Conservation (phyloP, 2,113 vertebrate species). For the Erythrocercus mccallii region DNA sequence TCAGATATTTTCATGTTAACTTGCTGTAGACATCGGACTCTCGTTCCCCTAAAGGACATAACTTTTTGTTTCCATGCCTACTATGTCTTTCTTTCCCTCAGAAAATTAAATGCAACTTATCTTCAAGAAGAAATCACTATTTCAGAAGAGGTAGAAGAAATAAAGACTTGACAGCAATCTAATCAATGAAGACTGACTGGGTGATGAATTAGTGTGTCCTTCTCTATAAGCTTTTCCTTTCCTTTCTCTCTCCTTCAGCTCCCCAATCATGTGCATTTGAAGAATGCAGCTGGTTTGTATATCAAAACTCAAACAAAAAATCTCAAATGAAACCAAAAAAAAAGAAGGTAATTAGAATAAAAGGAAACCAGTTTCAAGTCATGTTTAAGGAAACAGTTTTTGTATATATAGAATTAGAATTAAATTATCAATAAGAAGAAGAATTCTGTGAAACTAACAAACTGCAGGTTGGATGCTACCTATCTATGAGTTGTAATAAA, state of each 20-base stretch:
- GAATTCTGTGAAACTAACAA: background rate
- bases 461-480: background rate
- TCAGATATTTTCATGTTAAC: background rate
- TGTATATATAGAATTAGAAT: background rate
- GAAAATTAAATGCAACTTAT: background rate
- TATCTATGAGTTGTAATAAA: background rate
- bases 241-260: background rate
- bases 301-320: background rate
- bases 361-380: background rate
- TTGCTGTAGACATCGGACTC: background rate
- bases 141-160: background rate
- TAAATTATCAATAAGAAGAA: background rate
- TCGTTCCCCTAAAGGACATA: background rate
- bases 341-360: background rate
- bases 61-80: background rate
- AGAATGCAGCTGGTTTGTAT: background rate
- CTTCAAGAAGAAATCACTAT: background rate
- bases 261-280: background rate
- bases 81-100: background rate
- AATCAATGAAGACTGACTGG: background rate
- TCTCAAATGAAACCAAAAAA: rapidly evolving
- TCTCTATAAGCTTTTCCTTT: background rate
- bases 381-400: background rate
- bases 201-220: background rate
- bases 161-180: background rate